Evolutionary conservation across 2,888 invertebrate species (phyloP), one percentile per base, ranked within the genome.

Genomic region (Toxonevra muliebris): DNA sequence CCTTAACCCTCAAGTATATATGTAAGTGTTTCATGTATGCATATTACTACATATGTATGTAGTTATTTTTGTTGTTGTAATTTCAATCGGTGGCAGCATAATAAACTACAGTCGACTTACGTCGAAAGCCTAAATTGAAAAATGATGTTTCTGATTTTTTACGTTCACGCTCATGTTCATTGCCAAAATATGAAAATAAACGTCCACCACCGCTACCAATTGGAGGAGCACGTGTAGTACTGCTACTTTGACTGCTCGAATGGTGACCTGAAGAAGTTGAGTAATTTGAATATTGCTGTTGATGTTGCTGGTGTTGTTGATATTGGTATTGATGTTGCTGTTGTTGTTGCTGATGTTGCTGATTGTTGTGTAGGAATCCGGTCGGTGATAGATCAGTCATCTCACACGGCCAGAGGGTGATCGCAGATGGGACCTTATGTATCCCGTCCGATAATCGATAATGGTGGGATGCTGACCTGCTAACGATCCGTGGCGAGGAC

Each of bases 381-480:
- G 83, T 82, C 75, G 85, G 83, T 78, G 84, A 83, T 77, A 83
- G 77, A 79, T 85, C 87, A 90, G 92, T 94, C 93, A 96, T 91
- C 96, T 90, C 86, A 96, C 96, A 86, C 95, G 91, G 83, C 96
- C 96, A 74, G 95, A 95, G 61, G 95, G 95, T 79, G 96, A 96
- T 77, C 96, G 91, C 79, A 96, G 89, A 86, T 96, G 94, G 75
- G 95, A 96, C 78, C 95, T 91, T 85, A 96, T 95, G 87, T 95
- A 95, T 71, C 85, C 85, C 82, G 85, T 86, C 82, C 85, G 85
- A 84, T 84, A 85, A 71, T 86, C 85, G 77, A 85, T 85, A 81
- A 81, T 82, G 79, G 81, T 84, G 80, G 84, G 85, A 83, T 83
- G 85, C 74, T 83, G 85, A 79, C 84, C 84, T 78, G 81, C 80